phyloP scores from a whole-genome alignment of 2,113 vertebrate species.

The Pteruthius melanotis region DNA sequence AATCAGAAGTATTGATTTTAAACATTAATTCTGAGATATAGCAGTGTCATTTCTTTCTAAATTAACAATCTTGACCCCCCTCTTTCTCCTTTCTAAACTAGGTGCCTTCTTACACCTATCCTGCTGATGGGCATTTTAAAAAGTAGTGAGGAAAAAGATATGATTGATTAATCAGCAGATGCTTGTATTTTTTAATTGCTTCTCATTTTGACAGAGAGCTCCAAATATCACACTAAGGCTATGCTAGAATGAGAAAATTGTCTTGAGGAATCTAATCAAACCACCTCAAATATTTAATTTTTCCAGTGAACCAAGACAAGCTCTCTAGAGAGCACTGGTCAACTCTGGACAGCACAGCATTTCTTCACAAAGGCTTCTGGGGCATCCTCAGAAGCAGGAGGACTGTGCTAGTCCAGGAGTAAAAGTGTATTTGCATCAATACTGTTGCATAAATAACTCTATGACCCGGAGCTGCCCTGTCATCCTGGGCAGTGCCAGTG shows the following conservation, averaged over 20 bases:
- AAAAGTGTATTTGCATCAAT: not conserved
- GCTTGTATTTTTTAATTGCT: not conserved
- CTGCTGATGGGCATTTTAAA: not conserved
- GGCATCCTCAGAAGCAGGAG: not conserved
- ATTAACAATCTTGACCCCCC: not conserved
- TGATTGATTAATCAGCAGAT: not conserved
- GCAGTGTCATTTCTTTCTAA: not conserved
- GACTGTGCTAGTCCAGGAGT: rapidly evolving
- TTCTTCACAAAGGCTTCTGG: not conserved
- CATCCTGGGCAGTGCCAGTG: not conserved
- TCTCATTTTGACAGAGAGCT: not conserved
- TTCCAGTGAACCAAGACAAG: not conserved
- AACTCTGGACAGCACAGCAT: not conserved
- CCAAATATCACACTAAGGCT: not conserved
- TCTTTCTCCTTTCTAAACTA: not conserved
- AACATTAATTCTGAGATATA: not conserved
- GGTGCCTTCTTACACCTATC: not conserved
- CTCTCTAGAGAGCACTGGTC: not conserved
- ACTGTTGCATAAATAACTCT: not conserved
- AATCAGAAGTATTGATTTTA: not conserved
- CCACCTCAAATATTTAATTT: not conserved
- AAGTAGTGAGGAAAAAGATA: not conserved
- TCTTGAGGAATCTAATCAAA: not conserved
- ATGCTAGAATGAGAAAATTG: not conserved
- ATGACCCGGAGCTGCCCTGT: not conserved